A percentile compares a stretch with the other conserved stretches of the same genome.
Conservation (phyloP, 2,113 vertebrate species). For the Benitochromis conjunctus region DNA sequence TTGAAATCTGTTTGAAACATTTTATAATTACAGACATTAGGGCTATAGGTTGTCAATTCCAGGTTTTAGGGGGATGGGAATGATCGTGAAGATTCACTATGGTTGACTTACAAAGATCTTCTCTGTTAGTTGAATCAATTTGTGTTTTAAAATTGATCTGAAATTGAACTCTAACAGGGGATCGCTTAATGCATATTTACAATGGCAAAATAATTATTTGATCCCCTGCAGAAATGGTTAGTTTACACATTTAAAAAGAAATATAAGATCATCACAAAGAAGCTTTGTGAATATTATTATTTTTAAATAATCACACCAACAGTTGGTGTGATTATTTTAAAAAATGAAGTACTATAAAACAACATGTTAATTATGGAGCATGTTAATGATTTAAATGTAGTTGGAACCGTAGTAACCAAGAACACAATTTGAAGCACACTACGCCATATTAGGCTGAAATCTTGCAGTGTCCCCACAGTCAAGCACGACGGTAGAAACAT, state of each 20-base stretch:
- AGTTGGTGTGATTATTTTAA: background rate
- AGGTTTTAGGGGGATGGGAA: no score
- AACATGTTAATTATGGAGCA: background rate
- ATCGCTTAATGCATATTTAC: background rate
- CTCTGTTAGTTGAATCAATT: background rate
- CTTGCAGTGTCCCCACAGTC: background rate
- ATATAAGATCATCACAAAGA: no score
- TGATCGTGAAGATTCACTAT: no score
- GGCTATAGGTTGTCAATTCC: no score
- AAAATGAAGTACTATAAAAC: background rate
- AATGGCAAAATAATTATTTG: no score
- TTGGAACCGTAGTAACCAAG: background rate
- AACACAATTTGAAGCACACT: background rate
- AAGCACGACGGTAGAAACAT: background rate
- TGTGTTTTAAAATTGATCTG: background rate
- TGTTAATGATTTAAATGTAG: background rate
- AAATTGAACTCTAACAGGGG: background rate
- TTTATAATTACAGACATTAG: no score
- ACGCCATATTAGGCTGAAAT: background rate
- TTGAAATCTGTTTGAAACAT: no score
- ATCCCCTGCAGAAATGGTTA: no score
- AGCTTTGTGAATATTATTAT: no score
- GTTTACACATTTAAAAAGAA: no score
- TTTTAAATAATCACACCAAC: background rate
- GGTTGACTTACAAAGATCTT: background rate